Percentiles rank a stretch among this genome's conserved stretches.
phyloP scores from a whole-genome alignment of 2,113 vertebrate species.

The Semicossyphus pulcher region DNA sequence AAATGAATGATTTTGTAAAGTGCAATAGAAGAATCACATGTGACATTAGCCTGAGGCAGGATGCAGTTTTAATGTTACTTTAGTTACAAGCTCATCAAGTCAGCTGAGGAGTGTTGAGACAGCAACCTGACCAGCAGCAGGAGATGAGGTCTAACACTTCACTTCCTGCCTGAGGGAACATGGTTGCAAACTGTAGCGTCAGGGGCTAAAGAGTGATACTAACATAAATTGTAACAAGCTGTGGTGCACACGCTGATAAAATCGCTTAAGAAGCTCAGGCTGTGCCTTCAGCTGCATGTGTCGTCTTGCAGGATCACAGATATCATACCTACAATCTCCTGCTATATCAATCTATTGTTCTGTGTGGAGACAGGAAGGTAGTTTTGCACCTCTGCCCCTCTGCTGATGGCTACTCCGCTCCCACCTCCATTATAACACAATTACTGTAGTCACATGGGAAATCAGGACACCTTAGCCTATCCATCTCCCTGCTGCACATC shows the following conservation, averaged over 20 bases:
- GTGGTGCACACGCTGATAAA: not conserved
- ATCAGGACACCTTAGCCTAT: slow-evolving; percentile 72
- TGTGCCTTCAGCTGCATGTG: slow-evolving; percentile 11
- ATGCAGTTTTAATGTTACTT: slow-evolving; percentile 19
- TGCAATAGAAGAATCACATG: not conserved
- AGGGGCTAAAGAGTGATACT: slow-evolving; percentile 2
- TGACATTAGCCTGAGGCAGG: slow-evolving; percentile 5
- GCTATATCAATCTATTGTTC: slow-evolving; percentile 1
- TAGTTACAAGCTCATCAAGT: slow-evolving; percentile 31
- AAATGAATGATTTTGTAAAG: too few relatives aligned
- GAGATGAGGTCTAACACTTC: slow-evolving; percentile 39
- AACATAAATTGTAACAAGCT: slow-evolving; percentile 2
- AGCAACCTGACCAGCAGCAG: slow-evolving; percentile 38
- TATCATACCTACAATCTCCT: slow-evolving; percentile 33
- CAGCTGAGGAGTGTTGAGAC: slow-evolving; percentile 42
- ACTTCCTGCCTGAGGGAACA: slow-evolving; percentile 9
- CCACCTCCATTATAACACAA: slow-evolving; percentile 74
- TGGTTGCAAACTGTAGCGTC: slow-evolving; percentile 14
- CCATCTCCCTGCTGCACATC: slow-evolving; percentile 56
- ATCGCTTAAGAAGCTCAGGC: slow-evolving; percentile 12
- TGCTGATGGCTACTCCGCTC: slow-evolving; percentile 56
- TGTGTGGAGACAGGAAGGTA: not conserved
- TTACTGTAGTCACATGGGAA: slow-evolving; percentile 71
- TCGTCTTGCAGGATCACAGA: slow-evolving; percentile 12
- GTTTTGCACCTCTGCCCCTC: slow-evolving; percentile 50